Evolutionary conservation across 2,113 vertebrate species (phyloP).

Genomic region (Orthonyx spaldingii): DNA sequence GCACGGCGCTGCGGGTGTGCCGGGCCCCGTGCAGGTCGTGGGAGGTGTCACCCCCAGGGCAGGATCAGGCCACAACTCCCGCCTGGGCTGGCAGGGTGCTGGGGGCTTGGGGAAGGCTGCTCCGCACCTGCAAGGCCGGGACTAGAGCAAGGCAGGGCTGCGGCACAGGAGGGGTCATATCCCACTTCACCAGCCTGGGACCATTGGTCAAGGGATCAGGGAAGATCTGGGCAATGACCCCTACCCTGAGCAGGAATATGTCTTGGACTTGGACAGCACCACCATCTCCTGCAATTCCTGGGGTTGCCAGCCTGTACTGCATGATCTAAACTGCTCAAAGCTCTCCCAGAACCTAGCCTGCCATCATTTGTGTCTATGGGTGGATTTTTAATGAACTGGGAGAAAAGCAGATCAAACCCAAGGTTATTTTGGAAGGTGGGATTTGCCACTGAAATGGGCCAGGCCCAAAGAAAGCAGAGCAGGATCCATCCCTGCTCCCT

Average conservation of each 20-base stretch:
- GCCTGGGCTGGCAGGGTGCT: neutral
- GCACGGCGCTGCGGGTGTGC: neutral
- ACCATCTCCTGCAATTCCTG: fast-evolving
- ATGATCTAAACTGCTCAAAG: neutral
- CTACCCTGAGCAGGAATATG: neutral
- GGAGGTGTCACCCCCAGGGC: neutral
- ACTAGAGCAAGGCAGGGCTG: neutral
- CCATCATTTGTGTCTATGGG: neutral
- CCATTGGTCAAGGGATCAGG: neutral
- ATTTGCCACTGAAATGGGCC: neutral
- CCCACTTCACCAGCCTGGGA: neutral
- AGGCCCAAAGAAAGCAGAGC: neutral
- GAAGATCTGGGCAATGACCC: neutral
- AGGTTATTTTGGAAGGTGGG: neutral
- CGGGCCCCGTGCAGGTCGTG: fast-evolving
- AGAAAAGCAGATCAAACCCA: neutral
- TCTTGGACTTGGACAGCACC: neutral
- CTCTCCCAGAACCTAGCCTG: neutral
- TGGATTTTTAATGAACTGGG: neutral
- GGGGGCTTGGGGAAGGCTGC: neutral
- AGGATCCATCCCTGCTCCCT: neutral
- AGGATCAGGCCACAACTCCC: neutral
- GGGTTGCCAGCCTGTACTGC: neutral
- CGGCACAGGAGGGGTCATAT: fast-evolving
- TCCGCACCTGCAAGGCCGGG: fast-evolving